Base-by-base conservation (phyloP, 2,797 vertebrate genomes). In the Orientallactaga sibirica region DNA sequence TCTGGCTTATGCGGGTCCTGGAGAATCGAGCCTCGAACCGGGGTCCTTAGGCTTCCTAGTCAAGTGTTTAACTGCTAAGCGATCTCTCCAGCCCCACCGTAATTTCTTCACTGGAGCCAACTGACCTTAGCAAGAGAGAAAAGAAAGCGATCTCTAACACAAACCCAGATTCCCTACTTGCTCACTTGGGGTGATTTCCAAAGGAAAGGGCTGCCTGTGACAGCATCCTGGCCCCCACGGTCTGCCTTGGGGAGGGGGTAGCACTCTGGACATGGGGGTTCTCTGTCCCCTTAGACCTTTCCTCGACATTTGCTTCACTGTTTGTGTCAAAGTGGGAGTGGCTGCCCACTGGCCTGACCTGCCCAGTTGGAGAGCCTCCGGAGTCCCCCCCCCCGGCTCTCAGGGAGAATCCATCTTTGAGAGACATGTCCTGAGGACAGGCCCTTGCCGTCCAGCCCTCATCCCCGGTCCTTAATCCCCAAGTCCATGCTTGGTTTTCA, bases 391-490 rank as follows among this genome's bases (percentile, higher is more conserved):
- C 94, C 61, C 62, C 78, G 94, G 41, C 41, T 94, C 82, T 55
- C 48, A 92, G 94, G 91, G 92, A 96, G 96, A 93, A 95, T 92
- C 92, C 84, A 92, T 94, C 68, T 87, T 8, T 29, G 70, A 20
- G 8, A 74, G 73, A 94, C 93, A 95, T 67, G 64, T 87, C 1
- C 0, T 64, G 84, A 66, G 58, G 25, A 29, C 90, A 78, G 91
- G 83, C 93, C 84, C 70, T 82, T 91, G 92, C 75, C 82, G 74
- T 0, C 81, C 78, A 86, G 85, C 4, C 73, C 24, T 5, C 11
- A 14, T 24, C 9, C 2, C 84, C 78, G 83, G 90, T 7, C 64
- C 89, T 55, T 67, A 75, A 64, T 77, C 87, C 96, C 86, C 76
- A 86, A 86, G 22, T 9, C 0, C 24, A 43, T 27, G 43, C 76